phyloP scores from a whole-genome alignment of 1,140 invertebrate species.

The Magallana ariakensis region DNA sequence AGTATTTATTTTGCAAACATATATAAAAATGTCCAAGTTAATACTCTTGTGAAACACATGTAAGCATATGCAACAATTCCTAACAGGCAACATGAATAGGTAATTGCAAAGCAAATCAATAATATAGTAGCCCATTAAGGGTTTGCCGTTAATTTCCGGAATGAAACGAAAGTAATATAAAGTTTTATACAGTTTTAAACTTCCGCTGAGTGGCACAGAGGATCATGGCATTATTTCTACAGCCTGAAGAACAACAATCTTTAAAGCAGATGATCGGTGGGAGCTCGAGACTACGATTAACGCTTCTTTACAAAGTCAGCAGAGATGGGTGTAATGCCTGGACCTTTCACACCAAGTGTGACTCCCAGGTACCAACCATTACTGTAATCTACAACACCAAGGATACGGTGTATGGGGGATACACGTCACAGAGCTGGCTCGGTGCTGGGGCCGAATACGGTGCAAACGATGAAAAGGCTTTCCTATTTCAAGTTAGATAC shows the following conservation, averaged over 20 bases:
- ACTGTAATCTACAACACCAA: slow-evolving; percentile 34
- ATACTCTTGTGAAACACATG: too few species aligned
- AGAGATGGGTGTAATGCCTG: slow-evolving; percentile 1
- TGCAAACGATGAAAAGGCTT: background rate
- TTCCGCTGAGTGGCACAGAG: background rate
- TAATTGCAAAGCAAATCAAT: too few species aligned
- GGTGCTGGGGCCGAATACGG: background rate
- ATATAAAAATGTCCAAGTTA: too few species aligned
- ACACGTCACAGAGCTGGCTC: background rate
- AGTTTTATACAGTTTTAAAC: too few species aligned
- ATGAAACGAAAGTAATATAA: too few species aligned
- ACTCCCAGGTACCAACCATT: slow-evolving; percentile 5
- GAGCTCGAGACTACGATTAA: background rate
- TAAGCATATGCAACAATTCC: too few species aligned
- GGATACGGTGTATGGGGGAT: slow-evolving; percentile 1
- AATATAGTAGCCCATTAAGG: too few species aligned
- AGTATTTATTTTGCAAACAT: too few species aligned
- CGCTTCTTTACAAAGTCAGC: slow-evolving; percentile 33
- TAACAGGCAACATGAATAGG: too few species aligned
- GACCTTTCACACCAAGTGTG: slow-evolving; percentile 8
- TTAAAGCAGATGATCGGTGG: background rate
- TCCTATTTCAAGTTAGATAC: background rate
- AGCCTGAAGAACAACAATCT: background rate
- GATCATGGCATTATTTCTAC: background rate
- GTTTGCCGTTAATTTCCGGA: too few species aligned